A percentile compares a stretch with the other conserved stretches of the same genome.
phyloP scores from a whole-genome alignment of 2,888 invertebrate genomes.

The Agrochola lychnidis region DNA sequence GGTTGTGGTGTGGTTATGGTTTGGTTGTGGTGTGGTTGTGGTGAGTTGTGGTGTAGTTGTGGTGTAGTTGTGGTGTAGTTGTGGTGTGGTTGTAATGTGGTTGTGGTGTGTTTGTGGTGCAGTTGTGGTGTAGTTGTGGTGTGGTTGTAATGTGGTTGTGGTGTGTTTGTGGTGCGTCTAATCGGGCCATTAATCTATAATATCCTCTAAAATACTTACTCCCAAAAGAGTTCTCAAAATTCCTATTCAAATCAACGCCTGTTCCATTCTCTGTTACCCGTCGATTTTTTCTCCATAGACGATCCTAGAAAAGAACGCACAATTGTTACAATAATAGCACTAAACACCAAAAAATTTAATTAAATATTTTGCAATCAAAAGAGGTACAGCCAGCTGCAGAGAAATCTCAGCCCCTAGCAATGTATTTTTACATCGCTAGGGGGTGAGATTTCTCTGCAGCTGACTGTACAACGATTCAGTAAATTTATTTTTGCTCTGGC shows the following conservation, averaged over 20 bases:
- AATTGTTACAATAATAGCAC: not conserved
- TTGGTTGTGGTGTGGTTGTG: no score
- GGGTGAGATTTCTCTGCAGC: no score
- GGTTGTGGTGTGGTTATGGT: no score
- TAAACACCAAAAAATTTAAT: no score
- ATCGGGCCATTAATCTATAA: not conserved
- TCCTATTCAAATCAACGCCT: conserved; percentile 92
- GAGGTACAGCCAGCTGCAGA: no score
- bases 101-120: not conserved
- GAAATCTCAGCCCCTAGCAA: no score
- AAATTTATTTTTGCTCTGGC: not conserved
- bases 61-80: not conserved
- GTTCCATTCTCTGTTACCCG: conserved; percentile 73
- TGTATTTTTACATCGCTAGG: no score
- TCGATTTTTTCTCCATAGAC: conserved; percentile 92
- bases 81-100: not conserved
- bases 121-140: no score
- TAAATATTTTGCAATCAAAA: not conserved
- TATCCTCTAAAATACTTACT: conserved; percentile 74
- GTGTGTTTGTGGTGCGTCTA: not conserved
- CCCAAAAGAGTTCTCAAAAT: conserved; percentile 91
- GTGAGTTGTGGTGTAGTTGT: not conserved
- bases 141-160: not conserved
- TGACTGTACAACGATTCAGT: no score
- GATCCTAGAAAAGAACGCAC: conserved; percentile 80